Percentiles rank a stretch among this genome's conserved stretches.
Evolutionary conservation across 2,113 vertebrate genomes (phyloP).

Genomic region (Scortum barcoo): DNA sequence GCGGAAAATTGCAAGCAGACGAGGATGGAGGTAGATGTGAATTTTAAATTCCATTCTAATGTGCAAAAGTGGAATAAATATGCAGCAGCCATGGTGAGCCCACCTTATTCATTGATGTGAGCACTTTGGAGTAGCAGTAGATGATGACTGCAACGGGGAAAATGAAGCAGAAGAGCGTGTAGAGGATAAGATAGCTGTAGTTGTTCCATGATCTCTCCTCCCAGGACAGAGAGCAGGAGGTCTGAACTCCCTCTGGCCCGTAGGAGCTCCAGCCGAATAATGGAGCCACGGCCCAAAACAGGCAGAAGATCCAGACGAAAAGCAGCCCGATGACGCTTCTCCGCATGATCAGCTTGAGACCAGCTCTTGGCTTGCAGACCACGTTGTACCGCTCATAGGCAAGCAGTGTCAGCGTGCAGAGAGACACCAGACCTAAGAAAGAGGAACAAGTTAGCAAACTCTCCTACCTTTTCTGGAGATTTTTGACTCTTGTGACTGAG

Average conservation of each 20-base stretch:
- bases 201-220: constrained; percentile 76
- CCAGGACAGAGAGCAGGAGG: constrained; percentile 80
- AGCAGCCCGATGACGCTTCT: constrained; percentile 72
- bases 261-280: constrained; percentile 84
- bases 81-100: background rate
- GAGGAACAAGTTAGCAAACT: background rate
- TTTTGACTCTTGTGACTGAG: background rate
- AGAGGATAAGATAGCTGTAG: constrained; percentile 83
- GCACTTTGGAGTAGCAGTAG: constrained; percentile 79
- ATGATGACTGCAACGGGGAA: constrained; percentile 74
- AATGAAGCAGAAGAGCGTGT: constrained; percentile 80
- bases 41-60: constrained; percentile 26
- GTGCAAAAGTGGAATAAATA: constrained; percentile 15
- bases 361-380: constrained; percentile 75
- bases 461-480: background rate
- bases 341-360: constrained; percentile 69
- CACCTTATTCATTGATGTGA: constrained; percentile 75
- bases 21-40: background rate
- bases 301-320: constrained; percentile 80
- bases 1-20: constrained; percentile 18
- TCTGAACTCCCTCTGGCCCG: constrained; percentile 77
- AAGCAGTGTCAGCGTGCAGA: constrained; percentile 80
- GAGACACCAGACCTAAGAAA: constrained; percentile 78
- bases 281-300: constrained; percentile 75
- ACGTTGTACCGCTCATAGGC: constrained; percentile 80